Percentiles rank a stretch among this genome's conserved stretches.
phyloP scores from a whole-genome alignment of 2,113 vertebrate species.

The Peromyscus maniculatus region DNA sequence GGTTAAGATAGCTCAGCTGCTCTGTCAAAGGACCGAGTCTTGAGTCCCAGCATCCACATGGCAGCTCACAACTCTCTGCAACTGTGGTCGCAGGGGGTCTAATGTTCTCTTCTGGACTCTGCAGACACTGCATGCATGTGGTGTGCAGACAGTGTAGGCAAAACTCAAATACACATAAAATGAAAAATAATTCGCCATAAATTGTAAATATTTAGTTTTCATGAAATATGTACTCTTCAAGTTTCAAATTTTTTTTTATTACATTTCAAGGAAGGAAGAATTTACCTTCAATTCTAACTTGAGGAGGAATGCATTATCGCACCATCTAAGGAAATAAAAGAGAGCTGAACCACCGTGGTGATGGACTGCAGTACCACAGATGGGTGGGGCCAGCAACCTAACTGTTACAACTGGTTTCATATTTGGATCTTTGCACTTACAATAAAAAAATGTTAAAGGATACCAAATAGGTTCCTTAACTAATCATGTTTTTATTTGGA shows the following conservation, averaged over 20 bases:
- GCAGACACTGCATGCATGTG: not conserved
- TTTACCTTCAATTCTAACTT: not conserved
- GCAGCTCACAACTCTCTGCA: not conserved
- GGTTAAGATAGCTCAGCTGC: not conserved
- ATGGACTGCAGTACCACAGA: not conserved
- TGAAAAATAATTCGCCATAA: not conserved
- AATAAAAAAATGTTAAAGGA: not conserved
- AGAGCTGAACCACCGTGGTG: accelerated
- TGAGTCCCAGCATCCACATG: not conserved
- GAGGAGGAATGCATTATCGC: not conserved
- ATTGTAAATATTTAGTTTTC: not conserved
- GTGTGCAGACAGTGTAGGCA: accelerated
- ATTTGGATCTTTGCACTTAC: not conserved
- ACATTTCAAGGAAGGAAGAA: not conserved
- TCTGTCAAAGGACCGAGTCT: not conserved
- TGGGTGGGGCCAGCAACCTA: accelerated
- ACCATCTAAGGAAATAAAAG: not conserved
- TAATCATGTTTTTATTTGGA: conserved; percentile 28
- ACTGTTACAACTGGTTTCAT: not conserved
- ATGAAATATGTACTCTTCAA: conserved; percentile 23
- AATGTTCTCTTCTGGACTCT: not conserved
- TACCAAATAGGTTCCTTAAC: not conserved
- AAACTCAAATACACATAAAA: not conserved
- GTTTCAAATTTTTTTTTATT: not conserved
- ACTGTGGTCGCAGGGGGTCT: not conserved